Evolutionary conservation across 2,797 vertebrate species (phyloP).

Genomic region (Heteromormyrus szaboi): DNA sequence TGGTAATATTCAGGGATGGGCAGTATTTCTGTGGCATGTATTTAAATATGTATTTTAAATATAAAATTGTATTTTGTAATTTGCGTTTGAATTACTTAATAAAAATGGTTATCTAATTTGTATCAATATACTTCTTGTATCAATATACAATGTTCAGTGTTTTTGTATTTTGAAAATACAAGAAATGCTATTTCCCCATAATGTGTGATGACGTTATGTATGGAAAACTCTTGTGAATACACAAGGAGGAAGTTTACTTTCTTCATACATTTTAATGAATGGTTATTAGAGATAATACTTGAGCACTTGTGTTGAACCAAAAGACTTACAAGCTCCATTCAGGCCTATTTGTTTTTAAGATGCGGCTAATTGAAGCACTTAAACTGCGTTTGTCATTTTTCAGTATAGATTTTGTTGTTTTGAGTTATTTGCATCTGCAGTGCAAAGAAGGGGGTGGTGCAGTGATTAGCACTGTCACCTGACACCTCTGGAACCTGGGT

Average conservation of each 20-base stretch:
- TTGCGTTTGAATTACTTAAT: neutral
- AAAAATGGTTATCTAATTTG: neutral
- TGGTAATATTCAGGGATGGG: neutral
- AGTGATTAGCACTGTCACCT: neutral
- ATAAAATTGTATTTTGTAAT: neutral
- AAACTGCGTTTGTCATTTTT: neutral
- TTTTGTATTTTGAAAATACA: neutral
- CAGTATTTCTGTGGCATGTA: neutral
- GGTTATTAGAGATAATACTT: neutral
- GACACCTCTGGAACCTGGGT: neutral
- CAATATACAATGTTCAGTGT: neutral
- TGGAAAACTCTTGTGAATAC: neutral
- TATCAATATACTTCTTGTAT: neutral
- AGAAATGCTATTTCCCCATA: neutral
- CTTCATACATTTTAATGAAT: neutral
- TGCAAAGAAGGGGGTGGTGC: neutral
- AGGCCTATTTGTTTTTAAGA: neutral
- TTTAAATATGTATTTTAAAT: neutral
- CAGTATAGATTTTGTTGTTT: neutral
- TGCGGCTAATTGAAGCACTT: neutral
- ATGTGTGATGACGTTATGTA: neutral
- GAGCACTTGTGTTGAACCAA: neutral
- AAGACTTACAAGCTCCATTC: neutral
- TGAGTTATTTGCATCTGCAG: neutral
- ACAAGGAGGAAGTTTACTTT: neutral